Evolutionary conservation across 2,888 invertebrate species (phyloP), one percentile per base, ranked within the genome.

Genomic region (Fabriciana adippe): DNA sequence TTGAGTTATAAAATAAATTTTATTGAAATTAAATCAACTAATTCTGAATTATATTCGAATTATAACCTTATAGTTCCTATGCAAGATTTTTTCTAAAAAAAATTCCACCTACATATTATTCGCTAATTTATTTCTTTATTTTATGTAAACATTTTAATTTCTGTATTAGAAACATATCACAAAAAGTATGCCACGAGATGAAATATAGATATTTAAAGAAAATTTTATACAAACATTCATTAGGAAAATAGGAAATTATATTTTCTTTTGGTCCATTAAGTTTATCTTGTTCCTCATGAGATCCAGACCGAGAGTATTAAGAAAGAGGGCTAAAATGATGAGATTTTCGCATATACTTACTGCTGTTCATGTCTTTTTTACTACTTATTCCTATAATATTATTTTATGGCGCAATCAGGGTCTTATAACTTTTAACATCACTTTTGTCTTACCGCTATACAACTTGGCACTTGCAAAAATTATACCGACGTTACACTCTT

Each of bases 271-370:
- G 50, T 50, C 35, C 35, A 51, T 51, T 35, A 51, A 50, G 18
- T 51, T 61, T 61, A 51, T 51, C 35, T 50, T 60, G 31, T 50
- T 50, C 26, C 35, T 35, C 18, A 35, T 60, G 31, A n/a, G 50
- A 31, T 8, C n/a, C 31, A 51, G 21, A 2, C 35, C 13, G 48
- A 31, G 48, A 50, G 31, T 50, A 60, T 61, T 51, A 61, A 35
- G 61, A 14, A 51, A 51, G 61, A 50, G 18, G 6, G 14, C 31
- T 48, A 6, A 26, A n/a, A 16, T 16, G 13, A 15, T 16, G 13
- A 60, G 13, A 48, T 50, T 51, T 50, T 51, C 31, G 26, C 51
- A 61, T 50, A 50, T 60, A 35, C 15, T 18, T 26, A 14, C 11
- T 31, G 35, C n/a, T 11, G 3, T 51, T 6, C 6, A 51, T 51